Evolutionary conservation across 2,797 vertebrate species (phyloP).

Genomic region (Argyrosomus regius): DNA sequence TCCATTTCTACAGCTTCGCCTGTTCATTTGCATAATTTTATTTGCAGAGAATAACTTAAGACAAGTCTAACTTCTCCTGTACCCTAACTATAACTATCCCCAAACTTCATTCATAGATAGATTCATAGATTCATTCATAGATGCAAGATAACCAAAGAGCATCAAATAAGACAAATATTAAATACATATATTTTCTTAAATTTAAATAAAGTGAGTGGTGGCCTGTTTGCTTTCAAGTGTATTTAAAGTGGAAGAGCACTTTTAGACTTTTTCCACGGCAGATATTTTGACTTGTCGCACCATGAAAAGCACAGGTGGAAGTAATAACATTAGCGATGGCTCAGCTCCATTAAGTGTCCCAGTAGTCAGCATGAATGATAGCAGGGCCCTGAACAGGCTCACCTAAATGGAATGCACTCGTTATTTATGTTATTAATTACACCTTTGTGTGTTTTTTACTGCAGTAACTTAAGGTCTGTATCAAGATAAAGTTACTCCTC

Average conservation of each 20-base stretch:
- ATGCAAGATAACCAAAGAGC: no score
- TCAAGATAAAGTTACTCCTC: not conserved
- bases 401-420: not conserved
- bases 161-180: no score
- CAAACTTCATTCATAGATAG: not conserved
- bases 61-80: not conserved
- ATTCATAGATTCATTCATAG: no score
- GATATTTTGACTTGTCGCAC: not conserved
- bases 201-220: not conserved
- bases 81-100: not conserved
- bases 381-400: not conserved
- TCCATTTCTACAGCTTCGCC: not conserved
- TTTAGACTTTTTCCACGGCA: not conserved
- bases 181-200: no score
- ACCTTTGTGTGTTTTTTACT: not conserved
- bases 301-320: constrained; percentile 6
- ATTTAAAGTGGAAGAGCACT: not conserved
- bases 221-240: not conserved
- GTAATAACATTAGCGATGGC: not conserved
- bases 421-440: constrained; percentile 5
- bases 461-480: not conserved
- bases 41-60: not conserved
- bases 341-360: constrained; percentile 3
- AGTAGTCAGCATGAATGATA: constrained; percentile 3
- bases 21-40: not conserved